Percentiles rank a stretch among this genome's conserved stretches.
These are phyloP conservation scores for Chrysomela aeneicollis DNA, from an alignment of 2,888 invertebrate genomes.

Conservation along the genomic window DNA sequence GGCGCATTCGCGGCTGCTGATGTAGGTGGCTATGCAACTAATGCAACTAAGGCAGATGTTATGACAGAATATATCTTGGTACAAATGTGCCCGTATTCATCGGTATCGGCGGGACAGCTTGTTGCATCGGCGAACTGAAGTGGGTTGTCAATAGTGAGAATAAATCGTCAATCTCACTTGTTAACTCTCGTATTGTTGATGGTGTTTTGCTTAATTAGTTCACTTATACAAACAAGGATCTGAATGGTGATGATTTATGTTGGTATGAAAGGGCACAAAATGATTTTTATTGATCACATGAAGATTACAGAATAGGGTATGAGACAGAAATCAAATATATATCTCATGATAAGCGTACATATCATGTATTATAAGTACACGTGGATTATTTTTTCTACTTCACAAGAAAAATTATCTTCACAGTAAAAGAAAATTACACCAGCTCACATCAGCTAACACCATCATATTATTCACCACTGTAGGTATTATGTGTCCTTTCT, in stretches of 20 bases:
- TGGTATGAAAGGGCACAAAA: too few species aligned
- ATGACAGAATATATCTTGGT: conserved; percentile 16
- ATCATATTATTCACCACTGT: too few species aligned
- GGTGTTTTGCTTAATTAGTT: conserved; percentile 9
- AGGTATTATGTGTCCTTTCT: too few species aligned
- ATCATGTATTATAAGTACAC: too few species aligned
- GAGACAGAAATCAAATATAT: too few species aligned
- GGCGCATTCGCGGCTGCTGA: conserved; percentile 3
- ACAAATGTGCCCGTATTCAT: conserved; percentile 19
- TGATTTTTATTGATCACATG: too few species aligned
- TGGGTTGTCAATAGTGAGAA: conserved; percentile 17
- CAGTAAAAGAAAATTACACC: too few species aligned
- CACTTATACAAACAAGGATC: background rate
- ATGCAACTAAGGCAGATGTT: conserved; percentile 20
- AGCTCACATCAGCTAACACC: too few species aligned
- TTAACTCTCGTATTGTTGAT: conserved; percentile 18
- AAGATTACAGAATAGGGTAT: too few species aligned
- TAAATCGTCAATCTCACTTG: conserved; percentile 15
- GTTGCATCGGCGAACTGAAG: conserved; percentile 8
- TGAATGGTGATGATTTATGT: background rate
- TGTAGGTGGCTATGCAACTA: conserved; percentile 18
- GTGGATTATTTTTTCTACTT: too few species aligned
- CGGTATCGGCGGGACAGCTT: conserved; percentile 6
- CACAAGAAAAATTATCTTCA: too few species aligned
- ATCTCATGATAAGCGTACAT: too few species aligned